phyloP scores from a whole-genome alignment of 2,797 vertebrate genomes.

The Myiotriccus ornatus region DNA sequence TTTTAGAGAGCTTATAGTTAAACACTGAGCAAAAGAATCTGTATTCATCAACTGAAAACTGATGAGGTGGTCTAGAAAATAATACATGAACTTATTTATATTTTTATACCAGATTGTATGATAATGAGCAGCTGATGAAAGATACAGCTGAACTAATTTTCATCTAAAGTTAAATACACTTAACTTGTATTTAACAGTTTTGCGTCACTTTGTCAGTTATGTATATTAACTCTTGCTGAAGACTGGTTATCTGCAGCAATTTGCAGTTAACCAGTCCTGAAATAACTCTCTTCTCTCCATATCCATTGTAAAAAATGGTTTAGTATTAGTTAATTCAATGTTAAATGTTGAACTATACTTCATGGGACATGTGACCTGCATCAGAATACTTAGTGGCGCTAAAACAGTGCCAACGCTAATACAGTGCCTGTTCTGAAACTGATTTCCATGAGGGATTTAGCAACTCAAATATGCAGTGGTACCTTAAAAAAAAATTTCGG shows the following conservation, averaged over 20 bases:
- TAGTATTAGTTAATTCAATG: background rate
- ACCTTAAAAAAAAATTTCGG: background rate
- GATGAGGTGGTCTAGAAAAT: background rate
- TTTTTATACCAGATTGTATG: background rate
- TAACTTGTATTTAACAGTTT: background rate
- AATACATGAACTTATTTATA: background rate
- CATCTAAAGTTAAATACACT: background rate
- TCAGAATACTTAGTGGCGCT: background rate
- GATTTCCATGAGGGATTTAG: background rate
- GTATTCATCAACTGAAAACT: background rate
- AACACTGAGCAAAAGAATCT: background rate
- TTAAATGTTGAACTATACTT: background rate
- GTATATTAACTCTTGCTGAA: background rate
- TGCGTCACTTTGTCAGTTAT: background rate
- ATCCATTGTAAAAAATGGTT: background rate
- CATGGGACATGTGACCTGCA: background rate
- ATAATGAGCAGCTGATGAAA: background rate
- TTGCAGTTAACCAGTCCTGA: background rate
- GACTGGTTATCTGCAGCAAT: background rate
- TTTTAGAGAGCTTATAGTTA: background rate
- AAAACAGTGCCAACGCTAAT: background rate
- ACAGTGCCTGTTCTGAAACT: background rate
- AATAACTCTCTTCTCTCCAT: background rate
- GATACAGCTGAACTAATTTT: background rate
- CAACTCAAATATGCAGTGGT: background rate